phyloP scores from a whole-genome alignment of 2,888 invertebrate genomes.

The Cerastis rubricosa region DNA sequence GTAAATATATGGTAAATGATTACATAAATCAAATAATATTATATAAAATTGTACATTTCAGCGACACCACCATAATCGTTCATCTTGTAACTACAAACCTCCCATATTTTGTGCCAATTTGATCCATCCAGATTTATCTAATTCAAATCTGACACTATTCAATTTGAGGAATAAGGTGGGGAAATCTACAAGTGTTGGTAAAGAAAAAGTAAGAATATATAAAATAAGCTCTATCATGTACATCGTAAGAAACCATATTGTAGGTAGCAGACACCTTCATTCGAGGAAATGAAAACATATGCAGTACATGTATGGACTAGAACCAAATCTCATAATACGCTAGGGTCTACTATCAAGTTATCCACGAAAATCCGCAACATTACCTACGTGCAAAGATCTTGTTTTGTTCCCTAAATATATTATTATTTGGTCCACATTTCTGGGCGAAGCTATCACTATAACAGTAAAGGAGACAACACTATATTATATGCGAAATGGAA shows the following conservation, averaged over 20 bases:
- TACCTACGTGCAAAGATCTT: constrained; percentile 44
- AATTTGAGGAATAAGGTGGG: constrained; percentile 15
- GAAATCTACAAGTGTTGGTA: background rate
- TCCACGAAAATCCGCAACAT: constrained; percentile 33
- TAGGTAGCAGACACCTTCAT: background rate
- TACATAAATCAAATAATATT: constrained; percentile 48
- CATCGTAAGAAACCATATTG: background rate
- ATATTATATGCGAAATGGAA: constrained; percentile 51
- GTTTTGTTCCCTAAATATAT: constrained; percentile 44
- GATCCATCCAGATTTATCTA: constrained; percentile 13
- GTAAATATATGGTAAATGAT: constrained; percentile 64
- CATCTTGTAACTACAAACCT: background rate
- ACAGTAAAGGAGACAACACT: constrained; percentile 46
- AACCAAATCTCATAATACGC: constrained; percentile 43
- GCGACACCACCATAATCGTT: background rate
- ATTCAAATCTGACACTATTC: constrained; percentile 34
- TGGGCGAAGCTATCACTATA: constrained; percentile 43
- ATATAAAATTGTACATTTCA: background rate
- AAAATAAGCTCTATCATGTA: background rate
- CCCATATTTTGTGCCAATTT: constrained; percentile 10
- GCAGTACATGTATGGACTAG: constrained; percentile 29
- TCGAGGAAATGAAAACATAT: constrained; percentile 12
- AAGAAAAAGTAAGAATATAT: background rate
- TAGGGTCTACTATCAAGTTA: constrained; percentile 27
- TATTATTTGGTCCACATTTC: constrained; percentile 48